Base-by-base conservation (phyloP, 2,888 invertebrate species). In the Girardia tigrina region DNA sequence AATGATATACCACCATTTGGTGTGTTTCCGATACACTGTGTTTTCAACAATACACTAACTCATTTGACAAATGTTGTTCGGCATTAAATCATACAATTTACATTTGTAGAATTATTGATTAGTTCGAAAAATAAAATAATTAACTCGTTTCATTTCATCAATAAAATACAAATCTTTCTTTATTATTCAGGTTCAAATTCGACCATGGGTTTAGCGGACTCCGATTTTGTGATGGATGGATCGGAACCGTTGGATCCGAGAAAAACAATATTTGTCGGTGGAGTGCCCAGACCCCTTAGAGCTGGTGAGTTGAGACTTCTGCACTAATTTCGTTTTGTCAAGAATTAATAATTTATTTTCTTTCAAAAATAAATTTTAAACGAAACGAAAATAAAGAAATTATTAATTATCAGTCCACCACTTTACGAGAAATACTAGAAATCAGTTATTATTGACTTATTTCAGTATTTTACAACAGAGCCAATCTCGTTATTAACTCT, bases 221-320 rank as follows among this genome's bases (percentile, higher is more conserved):
- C 94, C 0, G 95, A 97, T 86, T 97, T 93, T 85, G 94, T 97
- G 78, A 88, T 95, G 81, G 94, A 97, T 86, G 94, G 94, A 16
- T 91, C 92, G 80, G 92, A 95, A 90, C 92, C 94, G 23, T 87
- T 97, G 77, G 97, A 98, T 85, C 95, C 95, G 42, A 88, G 97
- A 79, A 95, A 95, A 87, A 98, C 98, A 0, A 97, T 98, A 74
- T 98, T 98, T 86, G 98, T 98, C 71, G 98, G 98, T 4, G 97
- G 97, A 2, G 97, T 97, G 4, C 98, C 98, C n/a, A 90, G 98
- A 79, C 98, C 98, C 0, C 87, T 98, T 2, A 28, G 73, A 71
- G 77, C 77, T 29, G 20, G 77, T 77, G 97, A 98, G 86, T 87
- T 98, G 1, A 27, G 23, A n/a, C n/a, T n/a, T n/a, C n/a, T n/a